Base-by-base conservation (phyloP, 2,113 vertebrate genomes). In the Pseudopodoces humilis region DNA sequence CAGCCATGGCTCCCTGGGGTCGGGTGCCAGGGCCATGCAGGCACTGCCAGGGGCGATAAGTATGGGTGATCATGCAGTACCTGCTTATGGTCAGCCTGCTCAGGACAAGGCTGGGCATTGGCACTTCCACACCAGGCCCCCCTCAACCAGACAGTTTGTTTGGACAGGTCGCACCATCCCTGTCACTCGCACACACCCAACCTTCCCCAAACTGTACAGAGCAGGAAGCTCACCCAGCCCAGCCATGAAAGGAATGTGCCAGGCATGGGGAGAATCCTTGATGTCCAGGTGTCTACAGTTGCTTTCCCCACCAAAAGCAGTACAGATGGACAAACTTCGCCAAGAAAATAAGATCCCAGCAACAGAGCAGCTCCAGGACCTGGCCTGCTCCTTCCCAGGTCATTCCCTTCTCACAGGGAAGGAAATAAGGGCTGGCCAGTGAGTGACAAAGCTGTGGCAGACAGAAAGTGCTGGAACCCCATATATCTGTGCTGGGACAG, bases 21-120 rank as follows among this genome's bases (percentile, higher is more conserved):
- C 31, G 56, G 12, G 44, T 13, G 2, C n/a, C 7, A 12, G 44
- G 23, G 14, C 2, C 7, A 17, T 11, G 25, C 0, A 2, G 17
- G 13, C 30, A 60, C 56, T 64, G 50, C 46, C 2, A 5, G 37
- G 18, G 30, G 11, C 1, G n/a, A 55, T 2, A 31, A 67, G 41
- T 13, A 6, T 1, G 1, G 50, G n/a, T 5, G 4, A 52, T 20
- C 55, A 23, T 0, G 0, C 5, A 0, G 28, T 24, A 31, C 60
- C 64, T 46, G 24, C 18, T 76, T 23, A 13, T 10, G 15, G 35
- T n/a, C 70, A 52, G 27, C 35, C 77, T 23, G 23, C 41, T 71
- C 58, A 46, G 63, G 41, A 59, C 25, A 77, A 77, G 20, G 46
- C 46, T 81, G 37, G 35, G 49, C 7, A 1, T 1, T 9, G 44